Evolutionary conservation across 2,888 invertebrate genomes (phyloP).

Genomic region (Boloria selene): DNA sequence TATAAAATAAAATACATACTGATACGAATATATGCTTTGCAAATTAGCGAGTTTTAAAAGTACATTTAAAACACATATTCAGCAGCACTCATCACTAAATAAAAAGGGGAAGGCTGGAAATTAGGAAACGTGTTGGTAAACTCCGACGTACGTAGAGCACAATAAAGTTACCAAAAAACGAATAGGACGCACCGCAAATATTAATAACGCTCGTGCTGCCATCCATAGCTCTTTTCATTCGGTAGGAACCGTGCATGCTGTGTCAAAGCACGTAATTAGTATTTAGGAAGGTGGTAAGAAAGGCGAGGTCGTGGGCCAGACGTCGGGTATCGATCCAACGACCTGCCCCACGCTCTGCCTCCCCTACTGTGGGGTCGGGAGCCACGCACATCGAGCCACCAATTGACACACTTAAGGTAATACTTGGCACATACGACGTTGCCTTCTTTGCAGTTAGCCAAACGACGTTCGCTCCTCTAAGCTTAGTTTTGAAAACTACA

Average conservation of each 20-base stretch:
- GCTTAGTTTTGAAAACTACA: constrained; percentile 34
- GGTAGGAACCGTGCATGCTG: constrained; percentile 73
- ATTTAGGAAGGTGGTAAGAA: constrained; percentile 83
- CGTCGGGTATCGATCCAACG: constrained; percentile 85
- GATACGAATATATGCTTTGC: neutral
- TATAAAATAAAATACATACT: neutral
- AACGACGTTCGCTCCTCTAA: constrained; percentile 38
- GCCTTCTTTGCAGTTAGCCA: constrained; percentile 55
- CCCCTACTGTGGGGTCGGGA: constrained; percentile 60
- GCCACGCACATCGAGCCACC: constrained; percentile 80
- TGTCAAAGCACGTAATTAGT: constrained; percentile 83
- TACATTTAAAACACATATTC: constrained; percentile 14
- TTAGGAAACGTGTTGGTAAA: constrained; percentile 32
- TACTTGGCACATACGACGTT: constrained; percentile 72
- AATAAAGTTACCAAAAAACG: constrained; percentile 65
- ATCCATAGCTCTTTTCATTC: constrained; percentile 76
- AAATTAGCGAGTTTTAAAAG: constrained; percentile 13
- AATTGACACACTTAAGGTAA: constrained; percentile 82
- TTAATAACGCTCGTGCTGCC: constrained; percentile 72
- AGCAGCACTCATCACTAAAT: constrained; percentile 20
- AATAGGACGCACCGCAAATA: constrained; percentile 61
- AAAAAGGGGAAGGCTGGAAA: constrained; percentile 27
- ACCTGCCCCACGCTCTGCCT: constrained; percentile 78
- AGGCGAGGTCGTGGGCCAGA: constrained; percentile 83
- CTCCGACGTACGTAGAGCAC: constrained; percentile 43